Base-by-base conservation (phyloP, 2,113 vertebrate genomes). In the Willisornis vidua region DNA sequence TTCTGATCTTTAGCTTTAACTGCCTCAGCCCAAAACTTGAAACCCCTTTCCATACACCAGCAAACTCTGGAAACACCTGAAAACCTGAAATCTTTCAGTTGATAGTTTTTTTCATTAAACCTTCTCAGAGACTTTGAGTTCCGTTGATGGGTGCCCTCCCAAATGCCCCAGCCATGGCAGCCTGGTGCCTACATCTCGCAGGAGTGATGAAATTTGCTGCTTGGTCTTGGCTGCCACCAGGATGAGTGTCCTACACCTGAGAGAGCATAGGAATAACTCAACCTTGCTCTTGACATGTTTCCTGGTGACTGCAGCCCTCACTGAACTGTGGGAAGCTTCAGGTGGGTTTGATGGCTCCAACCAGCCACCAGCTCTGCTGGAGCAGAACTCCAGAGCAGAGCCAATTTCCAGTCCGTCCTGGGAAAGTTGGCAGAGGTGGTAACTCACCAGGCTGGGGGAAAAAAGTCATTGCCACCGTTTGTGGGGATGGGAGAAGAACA, bases 401-500 rank as follows among this genome's bases (percentile, higher is more conserved):
- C 33, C 71, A 73, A 22, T 19, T 89, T 33, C 59, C 76, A 62
- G 28, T 31, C 85, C 70, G 78, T 94, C 35, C 35, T 48, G 65
- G 45, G 45, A 37, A 83, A 55, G 24, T 1, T 52, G 0, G 8
- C 1, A 3, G 59, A 33, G 19, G 39, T 85, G 24, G 16, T 67
- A 65, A 48, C 77, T 91, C 76, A 81, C 12, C 4, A 2, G 22
- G 52, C 29, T 66, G 46, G 76, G 16, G 20, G 67, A 65, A 77
- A 48, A 75, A 88, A 90, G 37, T n/a, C 37, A 29, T 11, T 35
- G 67, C 20, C 59, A 66, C 3, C 3, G 0, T 78, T 51, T 61
- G 29, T 18, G 43, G 61, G 18, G 4, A 8, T 0, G 0, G 16
- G 29, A 76, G n/a, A 55, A 76, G 85, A 79, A 45, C 0, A 0